Percentiles rank a stretch among this genome's conserved stretches.
phyloP scores from a whole-genome alignment of 1,140 invertebrate genomes.

The Drosophila bocqueti region DNA sequence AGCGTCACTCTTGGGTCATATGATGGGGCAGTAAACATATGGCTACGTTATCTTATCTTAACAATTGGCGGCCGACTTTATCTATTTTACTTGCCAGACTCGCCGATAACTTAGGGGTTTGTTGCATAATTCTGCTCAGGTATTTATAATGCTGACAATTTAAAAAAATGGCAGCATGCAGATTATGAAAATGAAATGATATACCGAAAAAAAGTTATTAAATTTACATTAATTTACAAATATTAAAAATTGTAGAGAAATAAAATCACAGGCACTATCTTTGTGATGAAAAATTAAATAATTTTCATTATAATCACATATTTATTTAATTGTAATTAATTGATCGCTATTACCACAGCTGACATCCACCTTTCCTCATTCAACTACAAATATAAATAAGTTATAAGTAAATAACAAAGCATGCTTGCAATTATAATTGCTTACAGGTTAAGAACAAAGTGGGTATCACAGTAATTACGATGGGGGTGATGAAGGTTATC shows the following conservation, averaged over 20 bases:
- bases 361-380: background rate
- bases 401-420: background rate
- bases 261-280: too few species aligned
- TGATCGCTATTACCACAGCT: too few species aligned
- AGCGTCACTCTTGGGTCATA: conserved; percentile 40
- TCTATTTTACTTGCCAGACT: conserved; percentile 16
- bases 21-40: conserved; percentile 41
- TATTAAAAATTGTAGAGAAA: too few species aligned
- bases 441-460: background rate
- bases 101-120: conserved; percentile 18
- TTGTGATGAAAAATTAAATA: too few species aligned
- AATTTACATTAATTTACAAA: too few species aligned
- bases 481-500: conserved; percentile 3
- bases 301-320: too few species aligned
- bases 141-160: conserved; percentile 18
- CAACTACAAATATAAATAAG: background rate
- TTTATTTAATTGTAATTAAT: too few species aligned
- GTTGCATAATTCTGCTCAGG: conserved; percentile 9
- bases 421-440: conserved; percentile 1
- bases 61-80: conserved; percentile 18
- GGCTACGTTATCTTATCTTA: conserved; percentile 47
- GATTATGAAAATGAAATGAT: too few species aligned
- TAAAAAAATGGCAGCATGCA: too few species aligned
- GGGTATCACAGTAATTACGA: background rate
- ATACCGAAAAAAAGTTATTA: too few species aligned